phyloP scores from a whole-genome alignment of 2,888 invertebrate genomes.

The Ariolimax columbianus region DNA sequence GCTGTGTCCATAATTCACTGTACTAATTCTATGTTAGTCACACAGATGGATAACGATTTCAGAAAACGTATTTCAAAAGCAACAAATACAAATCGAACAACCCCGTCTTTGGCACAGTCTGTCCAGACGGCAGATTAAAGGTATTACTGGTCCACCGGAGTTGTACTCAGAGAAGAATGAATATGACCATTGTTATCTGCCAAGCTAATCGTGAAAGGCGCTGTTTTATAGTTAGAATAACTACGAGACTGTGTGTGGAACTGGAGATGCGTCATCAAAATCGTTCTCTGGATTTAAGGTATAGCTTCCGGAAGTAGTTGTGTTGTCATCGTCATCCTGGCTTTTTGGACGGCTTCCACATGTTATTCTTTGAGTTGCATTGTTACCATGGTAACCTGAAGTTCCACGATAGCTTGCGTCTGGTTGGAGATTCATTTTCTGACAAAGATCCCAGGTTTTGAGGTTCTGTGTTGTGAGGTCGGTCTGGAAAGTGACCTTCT shows the following conservation, averaged over 20 bases:
- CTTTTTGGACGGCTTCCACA: constrained; percentile 46
- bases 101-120: not conserved
- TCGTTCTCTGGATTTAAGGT: constrained; percentile 64
- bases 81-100: not conserved
- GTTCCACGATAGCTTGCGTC: not conserved
- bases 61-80: too few relatives aligned
- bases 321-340: constrained; percentile 69
- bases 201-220: not conserved
- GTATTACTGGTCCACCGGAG: too few relatives aligned
- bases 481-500: constrained; percentile 54
- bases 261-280: constrained; percentile 50
- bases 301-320: constrained; percentile 73
- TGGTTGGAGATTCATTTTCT: constrained; percentile 40
- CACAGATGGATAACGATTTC: too few relatives aligned
- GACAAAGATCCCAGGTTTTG: constrained; percentile 52
- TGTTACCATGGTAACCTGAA: constrained; percentile 8
- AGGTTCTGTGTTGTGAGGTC: constrained; percentile 53
- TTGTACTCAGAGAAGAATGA: not conserved
- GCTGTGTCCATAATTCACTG: too few relatives aligned
- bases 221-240: not conserved
- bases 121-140: not conserved
- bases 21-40: too few relatives aligned
- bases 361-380: constrained; percentile 4
- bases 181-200: too few relatives aligned
- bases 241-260: constrained; percentile 48